Evolutionary conservation across 2,113 vertebrate species (phyloP).

Genomic region (Poecile atricapillus): DNA sequence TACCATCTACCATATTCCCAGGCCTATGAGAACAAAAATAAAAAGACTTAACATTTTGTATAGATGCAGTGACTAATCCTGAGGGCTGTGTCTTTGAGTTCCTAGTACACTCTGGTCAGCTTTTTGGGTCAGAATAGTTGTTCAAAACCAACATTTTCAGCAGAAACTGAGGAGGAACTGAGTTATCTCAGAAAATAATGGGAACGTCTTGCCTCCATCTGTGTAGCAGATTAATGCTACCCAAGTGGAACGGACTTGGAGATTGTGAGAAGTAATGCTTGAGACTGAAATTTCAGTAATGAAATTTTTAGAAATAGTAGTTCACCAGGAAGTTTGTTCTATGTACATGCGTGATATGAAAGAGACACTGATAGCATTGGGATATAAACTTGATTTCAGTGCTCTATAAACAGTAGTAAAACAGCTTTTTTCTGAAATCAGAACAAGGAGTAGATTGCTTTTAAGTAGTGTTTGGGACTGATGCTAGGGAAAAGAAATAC

Average conservation of each 20-base stretch:
- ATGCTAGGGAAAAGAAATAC: conserved; percentile 4
- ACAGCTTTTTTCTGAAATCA: conserved; percentile 38
- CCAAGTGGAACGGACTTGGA: background rate
- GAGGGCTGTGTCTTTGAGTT: background rate
- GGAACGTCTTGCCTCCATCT: conserved; percentile 30
- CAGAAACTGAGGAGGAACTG: conserved; percentile 32
- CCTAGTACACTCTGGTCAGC: conserved; percentile 1
- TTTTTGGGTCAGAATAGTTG: conserved; percentile 9
- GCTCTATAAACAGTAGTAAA: conserved; percentile 27
- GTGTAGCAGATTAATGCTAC: conserved; percentile 50
- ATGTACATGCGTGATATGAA: conserved; percentile 10
- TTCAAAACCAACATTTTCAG: conserved; percentile 52
- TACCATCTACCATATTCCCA: background rate
- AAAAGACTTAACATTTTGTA: background rate
- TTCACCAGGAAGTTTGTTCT: conserved; percentile 15
- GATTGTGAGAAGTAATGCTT: conserved; percentile 42
- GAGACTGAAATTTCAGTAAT: conserved; percentile 58
- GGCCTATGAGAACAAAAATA: background rate
- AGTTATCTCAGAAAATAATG: conserved; percentile 58
- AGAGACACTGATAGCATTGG: conserved; percentile 11
- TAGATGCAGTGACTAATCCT: background rate
- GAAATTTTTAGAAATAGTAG: conserved; percentile 1
- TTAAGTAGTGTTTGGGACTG: conserved; percentile 10
- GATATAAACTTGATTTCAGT: conserved; percentile 24
- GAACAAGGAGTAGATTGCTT: background rate